Conservation (phyloP, 2,888 invertebrate species). For the Nasonia oneida region DNA sequence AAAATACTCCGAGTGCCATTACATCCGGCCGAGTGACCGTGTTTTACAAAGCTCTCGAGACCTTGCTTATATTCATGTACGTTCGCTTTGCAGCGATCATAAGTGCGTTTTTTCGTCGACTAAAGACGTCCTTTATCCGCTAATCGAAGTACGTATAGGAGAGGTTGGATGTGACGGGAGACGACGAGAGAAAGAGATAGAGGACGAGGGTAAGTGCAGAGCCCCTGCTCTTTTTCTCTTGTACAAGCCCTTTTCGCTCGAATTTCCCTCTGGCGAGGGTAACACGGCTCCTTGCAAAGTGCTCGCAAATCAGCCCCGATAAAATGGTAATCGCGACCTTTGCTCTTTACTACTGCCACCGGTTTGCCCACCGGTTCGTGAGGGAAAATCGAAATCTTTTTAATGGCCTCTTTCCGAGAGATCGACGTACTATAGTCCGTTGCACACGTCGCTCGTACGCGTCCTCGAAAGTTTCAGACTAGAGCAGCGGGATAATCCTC, state of each 20-base stretch:
- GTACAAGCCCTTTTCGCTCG: constrained; percentile 39
- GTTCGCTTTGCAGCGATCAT: neutral
- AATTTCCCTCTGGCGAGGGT: constrained; percentile 55
- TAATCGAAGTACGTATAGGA: neutral
- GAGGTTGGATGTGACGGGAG: constrained; percentile 14
- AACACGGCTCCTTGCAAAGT: constrained; percentile 70
- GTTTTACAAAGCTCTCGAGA: neutral
- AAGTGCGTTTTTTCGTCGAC: neutral
- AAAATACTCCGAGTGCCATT: neutral
- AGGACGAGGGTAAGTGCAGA: constrained; percentile 59
- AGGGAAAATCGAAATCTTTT: constrained; percentile 55
- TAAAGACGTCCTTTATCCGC: constrained; percentile 1
- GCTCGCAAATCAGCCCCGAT: constrained; percentile 76
- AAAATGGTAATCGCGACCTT: constrained; percentile 74
- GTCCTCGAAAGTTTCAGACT: neutral
- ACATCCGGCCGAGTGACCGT: neutral
- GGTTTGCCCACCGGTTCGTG: neutral
- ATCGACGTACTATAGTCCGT: neutral
- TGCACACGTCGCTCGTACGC: neutral
- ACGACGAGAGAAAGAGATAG: constrained; percentile 47
- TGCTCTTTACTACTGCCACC: constrained; percentile 7
- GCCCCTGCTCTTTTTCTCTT: constrained; percentile 33
- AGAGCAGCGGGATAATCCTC: neutral
- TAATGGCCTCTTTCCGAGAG: constrained; percentile 61
- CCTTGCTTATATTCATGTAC: neutral